phyloP scores from a whole-genome alignment of 2,888 invertebrate species.

The Drosophila hamatofila region DNA sequence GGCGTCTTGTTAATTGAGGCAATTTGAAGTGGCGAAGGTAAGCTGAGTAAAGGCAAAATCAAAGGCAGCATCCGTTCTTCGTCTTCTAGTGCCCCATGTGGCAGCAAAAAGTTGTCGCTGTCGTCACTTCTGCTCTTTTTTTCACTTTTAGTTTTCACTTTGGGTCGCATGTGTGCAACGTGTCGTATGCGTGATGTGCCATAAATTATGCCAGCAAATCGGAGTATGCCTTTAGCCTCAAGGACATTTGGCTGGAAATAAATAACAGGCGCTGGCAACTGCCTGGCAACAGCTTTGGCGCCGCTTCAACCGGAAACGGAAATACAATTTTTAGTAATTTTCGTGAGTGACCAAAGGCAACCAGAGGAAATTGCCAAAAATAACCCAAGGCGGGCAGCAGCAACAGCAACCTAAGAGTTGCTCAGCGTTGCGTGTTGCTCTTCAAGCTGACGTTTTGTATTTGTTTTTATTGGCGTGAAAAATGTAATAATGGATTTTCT shows the following conservation, averaged over 20 bases:
- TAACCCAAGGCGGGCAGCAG: constrained; percentile 29
- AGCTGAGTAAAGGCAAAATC: background rate
- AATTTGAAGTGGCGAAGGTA: constrained; percentile 36
- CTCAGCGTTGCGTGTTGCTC: constrained; percentile 40
- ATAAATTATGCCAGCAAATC: constrained; percentile 61
- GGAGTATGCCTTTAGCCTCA: constrained; percentile 12
- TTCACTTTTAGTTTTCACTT: constrained; percentile 4
- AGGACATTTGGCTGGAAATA: constrained; percentile 54
- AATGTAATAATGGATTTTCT: constrained; percentile 73
- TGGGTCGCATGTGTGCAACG: constrained; percentile 46
- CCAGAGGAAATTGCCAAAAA: constrained; percentile 64
- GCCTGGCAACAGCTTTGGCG: constrained; percentile 44
- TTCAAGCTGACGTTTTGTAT: constrained; percentile 59
- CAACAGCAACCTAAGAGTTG: constrained; percentile 50
- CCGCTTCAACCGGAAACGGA: constrained; percentile 71
- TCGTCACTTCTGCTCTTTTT: background rate
- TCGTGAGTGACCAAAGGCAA: constrained; percentile 64
- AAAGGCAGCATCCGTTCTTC: background rate
- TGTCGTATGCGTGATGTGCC: constrained; percentile 64
- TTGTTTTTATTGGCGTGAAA: constrained; percentile 81
- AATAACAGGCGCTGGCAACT: constrained; percentile 50
- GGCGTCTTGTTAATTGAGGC: constrained; percentile 42
- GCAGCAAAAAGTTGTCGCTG: constrained; percentile 31
- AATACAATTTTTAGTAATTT: constrained; percentile 79
- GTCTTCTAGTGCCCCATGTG: constrained; percentile 4